Evolutionary conservation across 2,888 invertebrate genomes (phyloP).

Genomic region (Argyra leucocephala): DNA sequence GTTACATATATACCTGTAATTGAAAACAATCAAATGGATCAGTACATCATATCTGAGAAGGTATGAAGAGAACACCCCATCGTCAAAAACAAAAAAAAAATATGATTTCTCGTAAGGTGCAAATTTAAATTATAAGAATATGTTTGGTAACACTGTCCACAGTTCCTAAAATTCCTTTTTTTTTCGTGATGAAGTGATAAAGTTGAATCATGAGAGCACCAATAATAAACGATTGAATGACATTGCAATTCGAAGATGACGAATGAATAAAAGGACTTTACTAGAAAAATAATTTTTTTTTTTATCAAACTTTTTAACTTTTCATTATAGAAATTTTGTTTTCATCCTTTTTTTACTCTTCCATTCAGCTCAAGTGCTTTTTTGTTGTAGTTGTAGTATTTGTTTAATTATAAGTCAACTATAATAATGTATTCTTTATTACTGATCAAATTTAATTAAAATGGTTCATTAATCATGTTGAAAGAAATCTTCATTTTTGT

Average conservation of each 20-base stretch:
- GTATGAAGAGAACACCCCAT: too few species aligned
- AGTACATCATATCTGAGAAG: too few species aligned
- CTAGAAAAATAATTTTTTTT: not conserved
- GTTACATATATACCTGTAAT: too few species aligned
- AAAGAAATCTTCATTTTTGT: not conserved
- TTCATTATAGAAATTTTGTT: not conserved
- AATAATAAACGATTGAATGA: not conserved
- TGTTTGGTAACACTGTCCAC: too few species aligned
- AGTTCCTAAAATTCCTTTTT: too few species aligned
- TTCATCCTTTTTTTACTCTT: not conserved
- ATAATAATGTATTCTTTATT: too few species aligned
- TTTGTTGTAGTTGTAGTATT: not conserved
- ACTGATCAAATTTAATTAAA: conserved; percentile 7
- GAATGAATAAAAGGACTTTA: not conserved
- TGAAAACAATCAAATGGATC: too few species aligned
- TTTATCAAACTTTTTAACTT: not conserved
- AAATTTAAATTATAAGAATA: too few species aligned
- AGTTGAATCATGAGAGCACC: not conserved
- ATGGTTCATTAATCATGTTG: conserved; percentile 8
- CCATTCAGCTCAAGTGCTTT: not conserved
- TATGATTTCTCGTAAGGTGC: too few species aligned
- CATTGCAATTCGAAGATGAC: not conserved
- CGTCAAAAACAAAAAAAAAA: too few species aligned
- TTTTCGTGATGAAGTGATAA: too few species aligned
- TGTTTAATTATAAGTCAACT: not conserved